phyloP scores from a whole-genome alignment of 64 coral and sea anemone genomes.

The Catalaphyllia jardinei region DNA sequence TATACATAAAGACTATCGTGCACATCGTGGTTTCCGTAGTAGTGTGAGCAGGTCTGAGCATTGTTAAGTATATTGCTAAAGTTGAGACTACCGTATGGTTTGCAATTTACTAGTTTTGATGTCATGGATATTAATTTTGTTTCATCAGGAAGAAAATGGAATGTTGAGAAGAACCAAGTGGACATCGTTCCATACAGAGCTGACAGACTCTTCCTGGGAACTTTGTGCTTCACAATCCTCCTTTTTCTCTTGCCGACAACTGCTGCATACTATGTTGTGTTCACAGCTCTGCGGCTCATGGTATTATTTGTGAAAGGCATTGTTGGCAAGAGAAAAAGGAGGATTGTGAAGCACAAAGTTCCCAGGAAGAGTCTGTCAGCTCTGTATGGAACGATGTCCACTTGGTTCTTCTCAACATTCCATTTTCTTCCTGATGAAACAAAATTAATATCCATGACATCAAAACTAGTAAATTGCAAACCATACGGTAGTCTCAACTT shows the following conservation, averaged over 20 bases:
- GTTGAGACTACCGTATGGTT: no score
- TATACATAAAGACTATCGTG: no score
- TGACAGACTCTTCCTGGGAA: conserved; percentile 85
- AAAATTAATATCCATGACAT: no score
- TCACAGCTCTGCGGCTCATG: conserved; percentile 73
- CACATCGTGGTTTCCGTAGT: no score
- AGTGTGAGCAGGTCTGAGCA: no score
- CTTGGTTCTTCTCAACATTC: conserved; percentile 79
- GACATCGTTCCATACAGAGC: conserved; percentile 89
- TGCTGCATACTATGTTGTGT: conserved; percentile 86
- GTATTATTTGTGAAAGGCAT: conserved; percentile 71
- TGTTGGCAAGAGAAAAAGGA: conserved; percentile 79
- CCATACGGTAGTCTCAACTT: no score
- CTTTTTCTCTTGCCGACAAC: conserved; percentile 92
- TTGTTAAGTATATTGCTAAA: no score
- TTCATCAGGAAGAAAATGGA: conserved; percentile 87
- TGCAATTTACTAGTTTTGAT: no score
- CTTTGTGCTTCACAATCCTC: conserved; percentile 86
- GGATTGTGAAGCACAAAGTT: conserved; percentile 84
- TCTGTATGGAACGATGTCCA: conserved; percentile 85
- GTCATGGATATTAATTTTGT: no score
- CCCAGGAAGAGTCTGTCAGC: conserved; percentile 88
- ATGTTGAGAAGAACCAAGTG: conserved; percentile 73
- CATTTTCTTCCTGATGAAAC: conserved; percentile 78
- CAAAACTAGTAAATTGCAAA: no score